phyloP scores from a whole-genome alignment of 2,888 invertebrate species.

The Drosophila meridionalis region DNA sequence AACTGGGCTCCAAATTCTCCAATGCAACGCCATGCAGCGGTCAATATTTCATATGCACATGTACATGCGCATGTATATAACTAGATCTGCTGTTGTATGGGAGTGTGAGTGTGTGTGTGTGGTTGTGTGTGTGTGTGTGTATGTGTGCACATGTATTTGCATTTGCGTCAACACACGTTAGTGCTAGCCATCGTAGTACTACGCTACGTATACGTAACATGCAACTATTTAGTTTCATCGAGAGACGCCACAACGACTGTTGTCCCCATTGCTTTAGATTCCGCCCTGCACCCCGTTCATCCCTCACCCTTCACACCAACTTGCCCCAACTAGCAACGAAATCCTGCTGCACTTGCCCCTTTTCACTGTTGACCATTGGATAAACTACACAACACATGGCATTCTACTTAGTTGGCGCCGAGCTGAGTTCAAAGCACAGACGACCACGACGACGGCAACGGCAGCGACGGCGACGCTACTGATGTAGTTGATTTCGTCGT shows the following conservation, averaged over 20 bases:
- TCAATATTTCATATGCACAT: slow-evolving; percentile 74
- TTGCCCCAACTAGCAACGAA: slow-evolving; percentile 7
- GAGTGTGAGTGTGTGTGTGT: slow-evolving; percentile 3
- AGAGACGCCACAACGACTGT: slow-evolving; percentile 38
- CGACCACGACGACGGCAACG: slow-evolving; percentile 19
- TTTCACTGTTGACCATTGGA: slow-evolving; percentile 43
- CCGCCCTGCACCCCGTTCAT: slow-evolving; percentile 1
- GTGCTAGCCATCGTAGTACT: slow-evolving; percentile 38
- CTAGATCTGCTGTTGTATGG: slow-evolving; percentile 17
- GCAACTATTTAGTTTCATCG: slow-evolving; percentile 59
- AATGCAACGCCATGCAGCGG: slow-evolving; percentile 50
- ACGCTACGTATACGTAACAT: slow-evolving; percentile 81
- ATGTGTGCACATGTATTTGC: slow-evolving; percentile 49
- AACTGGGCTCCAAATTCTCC: slow-evolving; percentile 46
- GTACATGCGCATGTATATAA: slow-evolving; percentile 32
- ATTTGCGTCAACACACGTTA: slow-evolving; percentile 59
- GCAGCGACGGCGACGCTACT: slow-evolving; percentile 31
- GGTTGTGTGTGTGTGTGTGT: slow-evolving; percentile 5
- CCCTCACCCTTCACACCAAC: background rate
- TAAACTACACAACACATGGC: slow-evolving; percentile 58
- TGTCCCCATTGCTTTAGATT: slow-evolving; percentile 21
- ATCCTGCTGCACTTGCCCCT: slow-evolving; percentile 25
- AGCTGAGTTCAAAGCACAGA: slow-evolving; percentile 66
- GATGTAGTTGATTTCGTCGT: slow-evolving; percentile 44
- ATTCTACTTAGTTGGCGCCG: slow-evolving; percentile 68